Conservation (phyloP, 2,113 vertebrate species). For the Hippocampus barbouri region DNA sequence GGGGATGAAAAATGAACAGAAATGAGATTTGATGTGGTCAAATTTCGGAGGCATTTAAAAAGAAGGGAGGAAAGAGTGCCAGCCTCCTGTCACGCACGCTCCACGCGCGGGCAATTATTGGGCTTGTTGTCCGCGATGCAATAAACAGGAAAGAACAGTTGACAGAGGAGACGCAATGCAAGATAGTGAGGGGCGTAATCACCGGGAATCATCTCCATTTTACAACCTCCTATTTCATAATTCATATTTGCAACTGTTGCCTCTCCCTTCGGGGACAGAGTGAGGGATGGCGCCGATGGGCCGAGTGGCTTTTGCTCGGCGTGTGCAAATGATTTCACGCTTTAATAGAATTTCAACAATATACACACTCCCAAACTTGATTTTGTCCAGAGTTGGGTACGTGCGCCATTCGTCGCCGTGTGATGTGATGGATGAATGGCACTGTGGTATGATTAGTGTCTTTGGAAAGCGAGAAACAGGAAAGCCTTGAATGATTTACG, state of each 20-base stretch:
- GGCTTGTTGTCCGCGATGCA: constrained; percentile 46
- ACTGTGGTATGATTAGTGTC: constrained; percentile 46
- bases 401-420: background rate
- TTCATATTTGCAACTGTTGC: constrained; percentile 65
- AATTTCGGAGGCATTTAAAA: constrained; percentile 47
- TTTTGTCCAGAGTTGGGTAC: background rate
- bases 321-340: background rate
- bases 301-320: constrained; percentile 23
- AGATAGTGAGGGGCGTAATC: constrained; percentile 61
- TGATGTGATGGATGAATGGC: constrained; percentile 60
- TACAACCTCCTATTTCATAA: constrained; percentile 66
- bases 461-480: constrained; percentile 42
- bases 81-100: constrained; percentile 29
- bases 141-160: constrained; percentile 55
- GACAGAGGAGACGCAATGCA: constrained; percentile 51
- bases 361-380: background rate
- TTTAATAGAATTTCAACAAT: background rate
- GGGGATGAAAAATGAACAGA: constrained; percentile 54
- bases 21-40: constrained; percentile 64
- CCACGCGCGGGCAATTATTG: constrained; percentile 49
- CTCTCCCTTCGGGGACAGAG: constrained; percentile 39
- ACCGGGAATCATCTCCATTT: constrained; percentile 65
- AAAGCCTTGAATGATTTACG: constrained; percentile 58
- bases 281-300: constrained; percentile 32
- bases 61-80: constrained; percentile 28